Evolutionary conservation across 2,113 vertebrate species (phyloP), one percentile per base, ranked within the genome.

Genomic region (Empidonax alnorum): DNA sequence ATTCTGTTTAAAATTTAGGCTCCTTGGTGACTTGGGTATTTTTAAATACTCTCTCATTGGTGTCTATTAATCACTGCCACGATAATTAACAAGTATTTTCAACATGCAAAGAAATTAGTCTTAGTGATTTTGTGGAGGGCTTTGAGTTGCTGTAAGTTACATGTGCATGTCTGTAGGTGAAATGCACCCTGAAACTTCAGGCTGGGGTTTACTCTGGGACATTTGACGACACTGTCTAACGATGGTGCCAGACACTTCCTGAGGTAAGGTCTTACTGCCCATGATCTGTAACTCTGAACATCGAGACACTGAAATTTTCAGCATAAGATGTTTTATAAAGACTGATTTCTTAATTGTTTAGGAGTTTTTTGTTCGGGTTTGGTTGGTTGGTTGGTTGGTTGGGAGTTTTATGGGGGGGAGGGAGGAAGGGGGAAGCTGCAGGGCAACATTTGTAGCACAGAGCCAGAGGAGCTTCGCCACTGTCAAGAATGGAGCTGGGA

Each of bases 181-280:
- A 79, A 89, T 30, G 4, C 30, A 52, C 31, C 68, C 84, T 74
- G 55, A 13, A 67, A 28, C 19, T 63, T 55, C 42, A 31, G 46
- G 18, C 33, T 35, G 39, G 46, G n/a, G 7, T 33, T 92, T 28
- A 2, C 28, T 53, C 3, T 37, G 21, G 56, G 49, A 13, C 62
- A 69, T 3, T 0, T 69, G 66, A 24, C 41, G 75, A 0, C 4
- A 2, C 9, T 66, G 23, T 21, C 53, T 52, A 44, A 9, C 25
- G 35, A 14, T 3, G 47, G 61, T 71, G 71, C 37, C 55, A 71
- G 59, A 22, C 13, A 10, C 15, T 63, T 71, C 35, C 47, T 12
- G 4, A 59, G 52, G 1, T 72, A 50, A 75, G 52, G 4, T 23
- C 28, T 81, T 44, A 19, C 25, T 59, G 52, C 30, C 44, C 0